Percentiles rank a stretch among this genome's conserved stretches.
Evolutionary conservation across 2,888 invertebrate genomes (phyloP).

Genomic region (Pyrocoelia pectoralis): DNA sequence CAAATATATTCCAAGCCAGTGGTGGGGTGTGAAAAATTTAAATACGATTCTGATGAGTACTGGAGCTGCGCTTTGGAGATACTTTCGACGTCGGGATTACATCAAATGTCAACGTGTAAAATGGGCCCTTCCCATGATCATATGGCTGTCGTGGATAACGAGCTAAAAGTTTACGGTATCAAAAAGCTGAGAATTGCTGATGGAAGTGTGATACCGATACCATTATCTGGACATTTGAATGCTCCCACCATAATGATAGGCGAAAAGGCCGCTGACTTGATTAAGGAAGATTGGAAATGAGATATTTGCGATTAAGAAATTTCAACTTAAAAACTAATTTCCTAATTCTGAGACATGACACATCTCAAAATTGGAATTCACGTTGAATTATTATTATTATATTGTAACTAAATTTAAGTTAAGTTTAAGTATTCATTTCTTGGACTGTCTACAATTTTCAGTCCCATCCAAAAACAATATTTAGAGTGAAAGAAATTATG

Average conservation of each 20-base stretch:
- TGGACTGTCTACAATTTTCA: too few relatives aligned
- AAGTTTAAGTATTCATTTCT: too few relatives aligned
- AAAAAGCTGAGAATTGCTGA: slow-evolving; percentile 70
- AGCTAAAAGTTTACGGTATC: slow-evolving; percentile 64
- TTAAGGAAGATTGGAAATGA: slow-evolving; percentile 56
- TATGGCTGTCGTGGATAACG: slow-evolving; percentile 57
- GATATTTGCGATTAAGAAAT: too few relatives aligned
- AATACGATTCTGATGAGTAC: slow-evolving; percentile 61
- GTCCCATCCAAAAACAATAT: too few relatives aligned
- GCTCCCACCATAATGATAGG: slow-evolving; percentile 76
- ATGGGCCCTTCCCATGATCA: slow-evolving; percentile 51
- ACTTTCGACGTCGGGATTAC: slow-evolving; percentile 69
- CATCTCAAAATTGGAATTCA: too few relatives aligned
- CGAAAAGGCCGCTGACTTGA: slow-evolving; percentile 69
- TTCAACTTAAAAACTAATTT: too few relatives aligned
- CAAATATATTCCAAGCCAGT: slow-evolving; percentile 57
- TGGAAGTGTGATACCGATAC: slow-evolving; percentile 72
- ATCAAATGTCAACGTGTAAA: slow-evolving; percentile 62
- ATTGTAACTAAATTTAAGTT: too few relatives aligned
- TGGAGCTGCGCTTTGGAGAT: slow-evolving; percentile 65
- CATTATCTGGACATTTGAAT: slow-evolving; percentile 72
- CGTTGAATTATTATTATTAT: too few relatives aligned
- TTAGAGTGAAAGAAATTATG: too few relatives aligned
- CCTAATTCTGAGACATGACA: too few relatives aligned
- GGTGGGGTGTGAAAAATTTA: slow-evolving; percentile 61